Base-by-base conservation (phyloP, 1,140 invertebrate genomes). In the Colletes latitarsis region DNA sequence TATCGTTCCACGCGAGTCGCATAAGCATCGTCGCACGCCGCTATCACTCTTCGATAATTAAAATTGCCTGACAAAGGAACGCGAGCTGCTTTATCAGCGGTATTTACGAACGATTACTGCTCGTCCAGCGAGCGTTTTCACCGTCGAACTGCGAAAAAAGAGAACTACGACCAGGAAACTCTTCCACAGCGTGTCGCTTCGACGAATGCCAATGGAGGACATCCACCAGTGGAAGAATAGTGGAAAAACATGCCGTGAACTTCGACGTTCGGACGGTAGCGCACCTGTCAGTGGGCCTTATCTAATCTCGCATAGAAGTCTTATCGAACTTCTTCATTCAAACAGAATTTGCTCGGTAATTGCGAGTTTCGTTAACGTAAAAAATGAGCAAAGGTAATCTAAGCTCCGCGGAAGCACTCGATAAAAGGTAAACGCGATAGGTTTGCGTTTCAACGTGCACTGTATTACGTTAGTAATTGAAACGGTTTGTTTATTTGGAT, bases 271-370 rank as follows among this genome's bases (percentile, higher is more conserved):
- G 58, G 84, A 87, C 85, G 82, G 67, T 80, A 70, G 75, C 82
- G 63, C 82, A 87, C 75, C 82, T 87, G 82, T 75, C 72, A 70
- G 53, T 30, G n/a, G 17, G n/a, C 14, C 75, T 82, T 88, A 88
- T 88, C 86, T 88, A 87, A 87, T 88, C 85, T 43, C 57, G 55
- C 57, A 5, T 12, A 21, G 0, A 39, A 30, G 66, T n/a, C 75
- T 87, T 87, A 84, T 84, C 84, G 43, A 17, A 17, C 0, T 74
- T 58, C 69, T 74, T 57, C 70, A 55, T 64, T 86, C 67, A 63
- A 76, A 73, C 71, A 57, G n/a, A 73, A 75, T 41, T 57, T 62
- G 39, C 49, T 68, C 70, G 46, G 58, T 72, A 86, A 77, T 71
- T 49, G 80, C 74, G 17, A 70, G 6, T 6, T 41, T 67, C n/a